A percentile compares a stretch with the other conserved stretches of the same genome.
These are phyloP conservation scores for Nibea albiflora DNA, from an alignment of 2,113 vertebrate species.

Conservation along the genomic window DNA sequence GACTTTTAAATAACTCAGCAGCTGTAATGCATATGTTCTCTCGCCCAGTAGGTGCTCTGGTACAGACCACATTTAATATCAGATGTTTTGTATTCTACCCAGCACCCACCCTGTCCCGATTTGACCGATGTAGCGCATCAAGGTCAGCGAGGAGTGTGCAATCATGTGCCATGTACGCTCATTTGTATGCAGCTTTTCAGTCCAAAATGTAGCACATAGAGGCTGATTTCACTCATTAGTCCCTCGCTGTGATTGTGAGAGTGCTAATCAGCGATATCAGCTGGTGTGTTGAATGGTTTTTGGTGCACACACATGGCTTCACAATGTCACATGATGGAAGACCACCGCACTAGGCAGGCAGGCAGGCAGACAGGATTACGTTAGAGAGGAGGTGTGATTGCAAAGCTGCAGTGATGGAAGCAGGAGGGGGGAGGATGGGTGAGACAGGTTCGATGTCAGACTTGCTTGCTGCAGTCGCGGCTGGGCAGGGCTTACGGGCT, in stretches of 20 bases:
- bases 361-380: conserved; percentile 60
- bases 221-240: conserved; percentile 14
- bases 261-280: conserved; percentile 5
- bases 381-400: conserved; percentile 61
- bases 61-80: neutral
- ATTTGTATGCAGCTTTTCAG: conserved; percentile 8
- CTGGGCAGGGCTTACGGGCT: conserved; percentile 67
- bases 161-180: neutral
- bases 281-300: conserved; percentile 9
- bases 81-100: neutral
- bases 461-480: conserved; percentile 76
- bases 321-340: conserved; percentile 33
- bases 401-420: conserved; percentile 72
- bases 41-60: conserved; percentile 12
- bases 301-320: neutral
- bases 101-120: conserved; percentile 3
- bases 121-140: conserved; percentile 22
- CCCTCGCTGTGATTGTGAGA: neutral
- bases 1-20: conserved; percentile 58
- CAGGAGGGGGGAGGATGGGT: neutral
- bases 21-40: conserved; percentile 31
- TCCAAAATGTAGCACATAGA: neutral
- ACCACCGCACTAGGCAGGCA: conserved; percentile 33
- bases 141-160: conserved; percentile 25
- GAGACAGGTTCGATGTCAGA: conserved; percentile 67